Evolutionary conservation across 1,140 invertebrate genomes (phyloP).

Genomic region (Leptopilina boulardi): DNA sequence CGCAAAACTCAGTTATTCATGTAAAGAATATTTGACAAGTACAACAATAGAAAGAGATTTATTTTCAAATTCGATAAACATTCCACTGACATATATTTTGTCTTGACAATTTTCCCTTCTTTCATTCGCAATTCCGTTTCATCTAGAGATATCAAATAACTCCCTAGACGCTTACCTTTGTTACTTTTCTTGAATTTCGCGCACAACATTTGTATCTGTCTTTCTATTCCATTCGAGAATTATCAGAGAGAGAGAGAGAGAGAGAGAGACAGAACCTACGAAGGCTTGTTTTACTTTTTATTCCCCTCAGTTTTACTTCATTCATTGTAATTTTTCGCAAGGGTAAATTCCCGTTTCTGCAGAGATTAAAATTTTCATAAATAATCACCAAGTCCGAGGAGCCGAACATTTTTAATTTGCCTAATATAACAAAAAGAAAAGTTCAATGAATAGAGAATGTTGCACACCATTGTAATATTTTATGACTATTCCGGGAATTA

Average conservation of each 20-base stretch:
- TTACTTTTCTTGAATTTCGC: constrained; percentile 62
- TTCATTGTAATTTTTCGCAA: constrained; percentile 30
- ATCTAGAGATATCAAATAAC: constrained; percentile 67
- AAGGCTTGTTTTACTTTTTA: constrained; percentile 52
- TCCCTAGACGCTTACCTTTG: constrained; percentile 59
- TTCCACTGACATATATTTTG: constrained; percentile 46
- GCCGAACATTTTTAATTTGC: constrained; percentile 28
- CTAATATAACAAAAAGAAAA: constrained; percentile 6
- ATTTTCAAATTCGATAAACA: neutral
- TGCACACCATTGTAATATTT: constrained; percentile 7
- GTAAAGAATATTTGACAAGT: neutral
- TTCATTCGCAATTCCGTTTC: constrained; percentile 34
- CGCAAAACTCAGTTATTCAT: too few relatives aligned
- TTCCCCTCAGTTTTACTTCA: constrained; percentile 41
- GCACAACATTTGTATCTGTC: constrained; percentile 67
- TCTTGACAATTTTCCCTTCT: constrained; percentile 36
- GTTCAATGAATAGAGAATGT: constrained; percentile 22
- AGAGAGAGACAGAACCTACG: constrained; percentile 39
- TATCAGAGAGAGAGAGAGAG: constrained; percentile 43
- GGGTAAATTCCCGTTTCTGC: neutral
- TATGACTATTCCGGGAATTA: constrained; percentile 19
- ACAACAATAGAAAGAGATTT: neutral
- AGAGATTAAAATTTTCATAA: constrained; percentile 46
- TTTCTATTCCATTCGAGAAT: constrained; percentile 53
- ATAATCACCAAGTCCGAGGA: constrained; percentile 33